Evolutionary conservation across 92 coral and sea anemone species (phyloP), one percentile per base, ranked within the genome.

Genomic region (Bergia puertoricense): DNA sequence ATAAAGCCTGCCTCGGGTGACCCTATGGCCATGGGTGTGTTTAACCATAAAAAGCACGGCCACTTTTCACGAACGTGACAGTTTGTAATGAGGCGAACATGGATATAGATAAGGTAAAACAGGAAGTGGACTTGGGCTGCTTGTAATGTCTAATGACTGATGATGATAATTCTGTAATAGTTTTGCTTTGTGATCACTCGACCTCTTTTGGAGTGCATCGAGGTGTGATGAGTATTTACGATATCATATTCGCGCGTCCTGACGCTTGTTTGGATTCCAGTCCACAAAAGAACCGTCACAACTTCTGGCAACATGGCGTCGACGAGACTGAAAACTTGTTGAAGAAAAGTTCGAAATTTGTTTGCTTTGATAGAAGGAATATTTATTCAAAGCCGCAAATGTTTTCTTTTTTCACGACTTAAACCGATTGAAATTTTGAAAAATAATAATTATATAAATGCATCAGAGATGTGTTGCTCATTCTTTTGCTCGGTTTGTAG

Each of bases 21-120:
- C 79, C 69, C 87, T 6, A 11, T 40, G 68, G 77, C 87, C 14
- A 11, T 40, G 68, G 77, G 78, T 72, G 87, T 84, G 77, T 13
- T 69, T 66, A 8, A 71, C 66, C 79, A 46, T 36, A 81, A 82
- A 30, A 82, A 82, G 76, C 51, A 68, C 23, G n/a, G 65, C 37
- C 44, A 44, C 51, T 9, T 48, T 30, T 84, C 23, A 36, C 8
- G 67, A 73, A 84, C 87, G 87, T 84, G 87, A 84, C 79, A 84
- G 67, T 74, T 22, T 20, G 46, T 83, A 44, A 69, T 23, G 65
- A 83, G 20, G n/a, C 77, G 86, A 69, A 46, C 22, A n/a, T 20
- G 65, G 54, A 76, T 46, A 45, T 40, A 77, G 77, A 69, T 69
- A 43, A 84, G 44, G 5, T 4, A 72, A 71, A 84, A 71, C 87